Base-by-base conservation (phyloP, 2,888 invertebrate species). In the Drosophila austrosaltans region DNA sequence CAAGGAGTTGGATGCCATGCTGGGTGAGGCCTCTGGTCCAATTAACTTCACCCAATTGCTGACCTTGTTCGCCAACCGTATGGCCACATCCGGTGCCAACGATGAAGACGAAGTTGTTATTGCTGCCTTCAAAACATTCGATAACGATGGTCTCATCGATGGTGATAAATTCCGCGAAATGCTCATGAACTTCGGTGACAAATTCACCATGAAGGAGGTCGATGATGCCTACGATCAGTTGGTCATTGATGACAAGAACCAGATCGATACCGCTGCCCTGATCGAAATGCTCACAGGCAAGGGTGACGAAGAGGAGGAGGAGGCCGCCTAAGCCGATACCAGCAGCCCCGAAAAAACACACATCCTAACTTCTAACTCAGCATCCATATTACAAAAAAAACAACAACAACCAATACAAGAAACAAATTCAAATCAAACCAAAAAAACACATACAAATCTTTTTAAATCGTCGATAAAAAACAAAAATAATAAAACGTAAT, bases 21-120 rank as follows among this genome's bases (percentile, higher is more conserved):
- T 97, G 90, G 93, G 94, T 91, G 97, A 98, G 94, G 96, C 97
- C 84, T 94, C 96, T 87, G 98, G 97, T 91, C 98, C 98, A 92
- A 96, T 98, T 94, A 98, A 98, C 94, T 98, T 98, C 95, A 98
- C 98, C 90, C 98, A 98, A 94, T 94, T 98, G 93, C 94, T 98
- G 92, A 96, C 96, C 91, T 95, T 98, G 90, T 98, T 98, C 94
- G 98, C 97, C 92, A 95, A 94, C 93, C 96, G 98, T 92, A 97
- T 98, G 96, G 96, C 97, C 91, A 96, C 97, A 90, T 96, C 97
- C 85, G 96, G 96, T 92, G 96, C 96, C 92, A 94, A 95, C 89
- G 98, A 98, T 93, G 97, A 98, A 87, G 98, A 98, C 92, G 97
- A 96, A 82, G 97, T 97, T 90, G 97, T 98, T 93, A 95, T 96